Evolutionary conservation across 2,888 invertebrate species (phyloP).

Genomic region (Clusia tigrina): DNA sequence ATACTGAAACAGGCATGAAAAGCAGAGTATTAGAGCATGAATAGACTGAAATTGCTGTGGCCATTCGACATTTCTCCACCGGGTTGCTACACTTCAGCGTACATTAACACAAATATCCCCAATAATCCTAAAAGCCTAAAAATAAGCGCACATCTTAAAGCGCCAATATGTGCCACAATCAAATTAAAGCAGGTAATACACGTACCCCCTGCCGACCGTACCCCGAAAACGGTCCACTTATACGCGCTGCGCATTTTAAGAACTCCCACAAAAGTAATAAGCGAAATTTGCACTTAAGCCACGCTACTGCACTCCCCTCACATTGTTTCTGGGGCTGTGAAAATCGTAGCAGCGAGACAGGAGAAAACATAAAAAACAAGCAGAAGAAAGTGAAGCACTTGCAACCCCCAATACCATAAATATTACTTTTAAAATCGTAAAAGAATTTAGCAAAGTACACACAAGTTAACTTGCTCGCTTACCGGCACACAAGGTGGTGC

Average conservation of each 20-base stretch:
- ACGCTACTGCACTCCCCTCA: neutral
- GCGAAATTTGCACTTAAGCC: constrained; percentile 8
- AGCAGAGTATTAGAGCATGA: too few species aligned
- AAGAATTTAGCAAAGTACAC: neutral
- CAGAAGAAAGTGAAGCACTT: neutral
- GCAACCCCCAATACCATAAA: constrained; percentile 1
- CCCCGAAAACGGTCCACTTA: neutral
- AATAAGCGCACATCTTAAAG: neutral
- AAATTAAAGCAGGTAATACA: constrained; percentile 1
- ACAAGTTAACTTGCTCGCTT: constrained; percentile 1
- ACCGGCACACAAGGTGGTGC: neutral
- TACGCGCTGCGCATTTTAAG: constrained; percentile 1
- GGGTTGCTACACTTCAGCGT: neutral
- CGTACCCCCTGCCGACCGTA: neutral
- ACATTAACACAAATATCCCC: neutral
- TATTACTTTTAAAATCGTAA: neutral
- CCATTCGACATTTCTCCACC: too few species aligned
- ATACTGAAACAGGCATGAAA: neutral
- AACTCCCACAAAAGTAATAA: constrained; percentile 1
- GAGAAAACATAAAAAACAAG: neutral
- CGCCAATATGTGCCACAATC: neutral
- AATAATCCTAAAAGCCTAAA: neutral
- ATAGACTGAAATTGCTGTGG: neutral
- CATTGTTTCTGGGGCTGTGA: too few species aligned
- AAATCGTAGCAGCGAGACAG: too few species aligned